phyloP scores from a whole-genome alignment of 1,140 invertebrate species.

The Parapsyche elsis region DNA sequence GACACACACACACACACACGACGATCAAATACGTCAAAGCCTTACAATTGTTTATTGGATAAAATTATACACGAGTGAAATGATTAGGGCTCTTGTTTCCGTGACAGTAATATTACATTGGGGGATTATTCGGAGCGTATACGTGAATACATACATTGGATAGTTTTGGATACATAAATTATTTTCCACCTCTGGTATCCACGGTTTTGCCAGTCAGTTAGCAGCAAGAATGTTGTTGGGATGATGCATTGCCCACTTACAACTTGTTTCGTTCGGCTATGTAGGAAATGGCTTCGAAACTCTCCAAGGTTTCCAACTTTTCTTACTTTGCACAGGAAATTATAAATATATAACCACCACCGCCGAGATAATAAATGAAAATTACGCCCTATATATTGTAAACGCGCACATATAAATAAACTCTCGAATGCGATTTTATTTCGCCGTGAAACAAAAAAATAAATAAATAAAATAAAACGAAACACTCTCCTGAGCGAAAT shows the following conservation, averaged over 20 bases:
- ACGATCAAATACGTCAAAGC: no score
- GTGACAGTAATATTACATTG: no score
- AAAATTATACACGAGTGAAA: no score
- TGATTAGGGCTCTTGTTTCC: no score
- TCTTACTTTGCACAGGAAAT: conserved; percentile 46
- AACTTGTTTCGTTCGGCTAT: conserved; percentile 49
- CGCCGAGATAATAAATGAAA: not conserved
- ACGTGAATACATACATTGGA: not conserved
- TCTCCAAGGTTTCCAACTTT: conserved; percentile 44
- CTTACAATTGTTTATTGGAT: no score
- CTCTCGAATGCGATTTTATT: not conserved
- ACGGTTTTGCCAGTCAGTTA: conserved; percentile 52
- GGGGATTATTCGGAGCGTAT: not conserved
- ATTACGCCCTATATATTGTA: not conserved
- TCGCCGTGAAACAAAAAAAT: not conserved
- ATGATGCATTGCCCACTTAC: conserved; percentile 56
- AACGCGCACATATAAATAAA: conserved; percentile 22
- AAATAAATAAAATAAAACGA: no score
- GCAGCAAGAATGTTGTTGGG: conserved; percentile 51
- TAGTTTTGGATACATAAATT: conserved; percentile 55
- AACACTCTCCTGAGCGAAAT: no score
- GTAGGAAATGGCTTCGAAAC: conserved; percentile 45
- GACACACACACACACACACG: no score
- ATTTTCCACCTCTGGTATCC: conserved; percentile 47
- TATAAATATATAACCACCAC: conserved; percentile 19